Base-by-base conservation (phyloP, 2,113 vertebrate genomes). In the Grammomys dolichurus region DNA sequence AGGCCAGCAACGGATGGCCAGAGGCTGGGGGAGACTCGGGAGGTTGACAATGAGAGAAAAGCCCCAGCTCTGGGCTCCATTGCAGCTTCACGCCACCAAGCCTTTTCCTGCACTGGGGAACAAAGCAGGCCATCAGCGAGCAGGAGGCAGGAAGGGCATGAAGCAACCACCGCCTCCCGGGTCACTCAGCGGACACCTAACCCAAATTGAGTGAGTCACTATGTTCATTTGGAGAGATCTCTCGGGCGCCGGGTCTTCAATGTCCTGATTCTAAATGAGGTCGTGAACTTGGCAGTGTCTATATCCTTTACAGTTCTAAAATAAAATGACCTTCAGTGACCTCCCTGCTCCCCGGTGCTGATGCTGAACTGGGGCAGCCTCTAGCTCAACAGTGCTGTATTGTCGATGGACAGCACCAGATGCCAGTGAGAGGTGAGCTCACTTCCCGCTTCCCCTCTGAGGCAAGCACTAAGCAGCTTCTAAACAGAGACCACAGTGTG, bases 1-100 rank as follows among this genome's bases (percentile, higher is more conserved):
- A 10, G 7, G 5, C 51, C 6, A 2, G 31, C 5, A 0, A 3
- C 10, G 13, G 13, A 43, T 1, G 2, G 1, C 0, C 14, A 51
- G 20, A 2, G 4, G 7, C 31, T 6, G 2, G 20, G 56, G 51
- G 12, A 43, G 17, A 16, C 19, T 17, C 1, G 0, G 0, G 12
- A 12, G 7, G 17, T 33, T 51, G 3, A 5, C 3, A 43, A 28
- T 2, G 3, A 58, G 70, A 19, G 4, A 14, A 14, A 2, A 67
- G 0, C 28, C 10, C 28, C 33, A 33, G 14, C 60, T 84, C 33
- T 33, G 63, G 26, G 46, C 3, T 11, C 11, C 11, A 3, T 3
- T 7, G 2, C 7, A 3, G n/a, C 26, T 12, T 16, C 24, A 16
- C 9, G 3, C 36, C 40, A 56, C 5, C 7, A 7, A 58, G 9